These are phyloP conservation scores for Hormaphis cornu DNA, from an alignment of 1,140 invertebrate genomes.

Conservation along the genomic window DNA sequence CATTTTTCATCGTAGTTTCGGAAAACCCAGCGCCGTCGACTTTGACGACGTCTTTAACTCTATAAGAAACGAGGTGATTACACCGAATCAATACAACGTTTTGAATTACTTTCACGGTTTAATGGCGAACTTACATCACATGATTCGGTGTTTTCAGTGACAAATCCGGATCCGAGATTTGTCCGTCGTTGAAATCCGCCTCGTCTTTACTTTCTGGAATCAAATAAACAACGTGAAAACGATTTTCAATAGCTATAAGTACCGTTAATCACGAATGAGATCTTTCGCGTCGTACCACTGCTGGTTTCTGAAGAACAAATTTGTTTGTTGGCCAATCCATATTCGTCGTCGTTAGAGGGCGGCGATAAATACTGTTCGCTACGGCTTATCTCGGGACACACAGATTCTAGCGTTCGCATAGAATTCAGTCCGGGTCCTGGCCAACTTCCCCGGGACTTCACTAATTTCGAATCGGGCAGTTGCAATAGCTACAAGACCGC, in stretches of 20 bases:
- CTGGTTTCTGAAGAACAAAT: slow-evolving; percentile 24
- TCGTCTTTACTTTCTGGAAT: slow-evolving; percentile 17
- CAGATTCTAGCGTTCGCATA: slow-evolving; percentile 10
- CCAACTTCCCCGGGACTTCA: slow-evolving; percentile 71
- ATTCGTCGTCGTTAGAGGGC: slow-evolving; percentile 4
- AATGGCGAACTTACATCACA: background rate
- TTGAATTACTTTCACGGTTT: background rate
- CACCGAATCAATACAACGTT: too few species aligned
- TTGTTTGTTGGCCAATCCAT: slow-evolving; percentile 30
- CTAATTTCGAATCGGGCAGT: slow-evolving; percentile 59
- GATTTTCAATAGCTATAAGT: background rate
- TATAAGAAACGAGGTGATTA: background rate
- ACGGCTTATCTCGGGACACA: slow-evolving; percentile 65
- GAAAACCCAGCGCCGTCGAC: background rate
- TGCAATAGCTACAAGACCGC: slow-evolving; percentile 60
- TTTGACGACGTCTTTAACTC: background rate
- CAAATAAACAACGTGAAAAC: background rate
- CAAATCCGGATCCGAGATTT: background rate
- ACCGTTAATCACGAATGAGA: background rate
- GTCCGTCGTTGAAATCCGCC: background rate
- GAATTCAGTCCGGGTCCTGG: slow-evolving; percentile 58
- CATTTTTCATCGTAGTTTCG: background rate
- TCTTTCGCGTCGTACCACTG: background rate
- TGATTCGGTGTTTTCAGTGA: background rate
- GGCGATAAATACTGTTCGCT: slow-evolving; percentile 62